Evolutionary conservation across 2,113 vertebrate genomes (phyloP).

Genomic region (Phalacrocorax brasilianus): DNA sequence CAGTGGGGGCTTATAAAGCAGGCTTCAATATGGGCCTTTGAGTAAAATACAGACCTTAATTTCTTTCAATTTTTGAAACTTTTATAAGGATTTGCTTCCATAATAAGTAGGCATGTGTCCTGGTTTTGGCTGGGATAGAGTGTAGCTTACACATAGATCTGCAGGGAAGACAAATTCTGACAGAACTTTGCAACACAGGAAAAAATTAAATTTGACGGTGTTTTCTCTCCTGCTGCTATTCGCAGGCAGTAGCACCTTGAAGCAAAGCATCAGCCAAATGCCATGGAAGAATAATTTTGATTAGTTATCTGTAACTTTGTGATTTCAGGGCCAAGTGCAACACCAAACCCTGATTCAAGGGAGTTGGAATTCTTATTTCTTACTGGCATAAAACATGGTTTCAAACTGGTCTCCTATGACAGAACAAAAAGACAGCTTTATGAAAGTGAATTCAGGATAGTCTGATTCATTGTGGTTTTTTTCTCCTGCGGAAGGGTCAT

Average conservation of each 20-base stretch:
- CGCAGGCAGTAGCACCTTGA: not conserved
- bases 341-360: not conserved
- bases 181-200: not conserved
- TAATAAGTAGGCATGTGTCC: not conserved
- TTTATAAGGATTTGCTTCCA: not conserved
- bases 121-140: not conserved
- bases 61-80: not conserved
- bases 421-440: not conserved
- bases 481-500: not conserved
- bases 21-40: not conserved
- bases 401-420: not conserved
- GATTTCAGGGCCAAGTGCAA: not conserved
- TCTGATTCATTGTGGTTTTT: not conserved
- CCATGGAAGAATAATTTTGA: not conserved
- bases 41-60: not conserved
- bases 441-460: not conserved
- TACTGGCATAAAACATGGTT: not conserved
- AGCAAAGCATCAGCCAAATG: not conserved
- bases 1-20: not conserved
- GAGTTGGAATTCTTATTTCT: not conserved
- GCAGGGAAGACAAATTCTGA: not conserved
- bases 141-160: not conserved
- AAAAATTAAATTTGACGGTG: not conserved
- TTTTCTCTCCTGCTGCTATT: not conserved
- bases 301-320: not conserved